Conservation (phyloP, 2,797 vertebrate species). For the Sebastes elongatus region DNA sequence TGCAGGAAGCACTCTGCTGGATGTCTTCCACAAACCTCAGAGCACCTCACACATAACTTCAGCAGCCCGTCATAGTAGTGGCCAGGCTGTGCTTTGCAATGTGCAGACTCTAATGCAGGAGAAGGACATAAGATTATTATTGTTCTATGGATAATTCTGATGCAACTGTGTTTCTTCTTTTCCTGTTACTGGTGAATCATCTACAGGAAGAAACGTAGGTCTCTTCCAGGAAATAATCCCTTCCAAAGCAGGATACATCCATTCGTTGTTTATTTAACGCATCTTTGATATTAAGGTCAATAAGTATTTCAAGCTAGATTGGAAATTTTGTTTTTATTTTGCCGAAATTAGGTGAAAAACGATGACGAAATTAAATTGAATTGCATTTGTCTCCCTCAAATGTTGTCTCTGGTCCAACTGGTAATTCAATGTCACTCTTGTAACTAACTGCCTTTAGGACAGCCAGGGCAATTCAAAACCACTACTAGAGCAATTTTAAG, state of each 20-base stretch:
- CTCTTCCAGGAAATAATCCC: neutral
- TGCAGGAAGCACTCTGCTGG: conserved; percentile 56
- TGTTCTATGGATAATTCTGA: neutral
- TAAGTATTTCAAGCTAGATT: neutral
- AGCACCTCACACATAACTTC: conserved; percentile 72
- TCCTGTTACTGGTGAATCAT: neutral
- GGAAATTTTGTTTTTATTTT: neutral
- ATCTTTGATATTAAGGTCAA: neutral
- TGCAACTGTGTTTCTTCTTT: neutral
- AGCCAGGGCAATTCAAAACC: neutral
- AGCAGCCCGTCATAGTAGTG: conserved; percentile 77
- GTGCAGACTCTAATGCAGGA: conserved; percentile 40
- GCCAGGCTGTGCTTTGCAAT: conserved; percentile 51
- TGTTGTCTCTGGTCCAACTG: neutral
- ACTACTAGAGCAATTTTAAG: neutral
- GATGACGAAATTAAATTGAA: neutral
- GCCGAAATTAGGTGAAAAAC: neutral
- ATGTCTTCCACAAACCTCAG: conserved; percentile 67
- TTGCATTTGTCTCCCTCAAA: neutral
- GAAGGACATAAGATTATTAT: neutral
- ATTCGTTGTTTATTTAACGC: neutral
- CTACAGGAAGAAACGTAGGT: neutral
- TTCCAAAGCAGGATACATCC: neutral
- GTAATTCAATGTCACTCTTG: neutral
- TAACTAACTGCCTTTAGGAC: neutral